Base-by-base conservation (phyloP, 1,140 invertebrate species). In the Lordiphosa mommai region DNA sequence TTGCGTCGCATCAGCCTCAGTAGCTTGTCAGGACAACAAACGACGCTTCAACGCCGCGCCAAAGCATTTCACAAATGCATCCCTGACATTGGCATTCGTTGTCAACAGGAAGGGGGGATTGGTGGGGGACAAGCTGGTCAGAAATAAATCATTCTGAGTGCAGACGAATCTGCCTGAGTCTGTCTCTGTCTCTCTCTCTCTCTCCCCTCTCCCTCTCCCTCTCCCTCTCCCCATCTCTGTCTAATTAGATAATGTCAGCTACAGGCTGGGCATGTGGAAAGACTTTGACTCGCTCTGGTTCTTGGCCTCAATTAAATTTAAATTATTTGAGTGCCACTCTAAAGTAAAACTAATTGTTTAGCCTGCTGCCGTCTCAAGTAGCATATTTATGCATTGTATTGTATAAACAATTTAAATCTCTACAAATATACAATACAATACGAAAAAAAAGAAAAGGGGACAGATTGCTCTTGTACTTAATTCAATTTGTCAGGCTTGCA, bases 191-290 rank as follows among this genome's bases (percentile, higher is more conserved):
- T 29, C 17, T 44, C 23, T 13, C 1, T 32, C 36, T 37, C 36
- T n/a, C 12, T 34, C n/a, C 34, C 12, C 34, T 14, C 40, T 48
- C 2, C n/a, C 4, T 51, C 12, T 10, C 5, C 1, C 9, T 47
- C 10, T 17, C 8, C 6, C 1, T 32, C n/a, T 36, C 41, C 20
- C 55, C 32, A 51, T 37, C 43, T 52, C 53, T 55, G 76, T 71
- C 76, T 84, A 80, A 80, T 80, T 80, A 80, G 76, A 84, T 82
- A 80, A 84, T 84, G 76, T 80, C 76, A 82, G 47, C 64, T 76
- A 71, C 74, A 80, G 55, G 17, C 53, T 47, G 17, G 52, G 37
- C 37, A 52, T 59, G 7, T 47, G 9, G 7, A 8, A 12, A 9
- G 46, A 43, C 27, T 43, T 27, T 43, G 8, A 9, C 17, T 20